A percentile compares a stretch with the other conserved stretches of the same genome.
Evolutionary conservation across 2,113 vertebrate genomes (phyloP).

Genomic region (Heloderma charlesbogerti): DNA sequence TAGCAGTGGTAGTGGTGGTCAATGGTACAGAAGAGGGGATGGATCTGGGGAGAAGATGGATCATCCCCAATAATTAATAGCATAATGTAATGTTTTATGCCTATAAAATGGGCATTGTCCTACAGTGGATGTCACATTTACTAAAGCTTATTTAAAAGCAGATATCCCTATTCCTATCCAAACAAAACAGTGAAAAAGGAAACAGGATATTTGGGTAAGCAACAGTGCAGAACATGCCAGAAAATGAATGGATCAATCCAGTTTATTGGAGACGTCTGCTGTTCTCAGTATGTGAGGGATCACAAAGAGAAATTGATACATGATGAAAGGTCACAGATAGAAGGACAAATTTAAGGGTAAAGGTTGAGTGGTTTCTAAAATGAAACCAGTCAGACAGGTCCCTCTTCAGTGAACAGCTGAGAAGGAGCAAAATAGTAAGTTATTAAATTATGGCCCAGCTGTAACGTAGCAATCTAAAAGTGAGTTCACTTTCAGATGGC

Average conservation of each 20-base stretch:
- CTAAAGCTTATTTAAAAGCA: background rate
- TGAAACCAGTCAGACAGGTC: background rate
- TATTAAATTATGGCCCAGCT: background rate
- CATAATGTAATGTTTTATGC: background rate
- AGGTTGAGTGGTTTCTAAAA: constrained; percentile 18
- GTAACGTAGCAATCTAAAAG: background rate
- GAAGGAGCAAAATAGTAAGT: background rate
- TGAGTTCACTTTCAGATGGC: background rate
- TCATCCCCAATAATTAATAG: background rate
- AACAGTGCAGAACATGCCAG: background rate
- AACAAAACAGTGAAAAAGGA: background rate
- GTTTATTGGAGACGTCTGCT: background rate
- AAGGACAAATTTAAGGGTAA: constrained; percentile 26
- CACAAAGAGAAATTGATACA: constrained; percentile 11
- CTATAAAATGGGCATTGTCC: background rate
- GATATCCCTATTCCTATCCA: background rate
- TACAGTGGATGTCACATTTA: background rate
- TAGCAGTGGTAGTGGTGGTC: background rate
- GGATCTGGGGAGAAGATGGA: background rate
- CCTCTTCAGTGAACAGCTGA: background rate
- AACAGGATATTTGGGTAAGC: background rate
- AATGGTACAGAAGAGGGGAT: background rate
- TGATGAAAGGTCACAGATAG: constrained; percentile 6
- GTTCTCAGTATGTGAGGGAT: background rate
- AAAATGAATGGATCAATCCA: background rate